These are phyloP conservation scores for Girardinus metallicus DNA, from an alignment of 2,797 vertebrate genomes.

Conservation along the genomic window DNA sequence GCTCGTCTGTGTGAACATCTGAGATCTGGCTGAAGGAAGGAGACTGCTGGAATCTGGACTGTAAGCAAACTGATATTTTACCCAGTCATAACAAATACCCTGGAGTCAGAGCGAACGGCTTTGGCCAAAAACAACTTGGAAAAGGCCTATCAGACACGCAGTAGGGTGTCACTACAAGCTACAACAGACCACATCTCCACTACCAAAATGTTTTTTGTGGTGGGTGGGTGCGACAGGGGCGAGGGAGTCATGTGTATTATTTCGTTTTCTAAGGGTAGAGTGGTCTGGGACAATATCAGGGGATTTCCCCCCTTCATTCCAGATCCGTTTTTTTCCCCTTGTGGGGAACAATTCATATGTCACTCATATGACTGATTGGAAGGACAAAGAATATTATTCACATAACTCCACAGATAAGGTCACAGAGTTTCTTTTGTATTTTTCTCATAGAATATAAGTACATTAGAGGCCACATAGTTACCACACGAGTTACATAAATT, in stretches of 20 bases:
- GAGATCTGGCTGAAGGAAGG: constrained; percentile 38
- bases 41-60: constrained; percentile 50
- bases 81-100: constrained; percentile 66
- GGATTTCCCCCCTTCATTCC: constrained; percentile 4
- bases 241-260: not conserved
- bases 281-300: not conserved
- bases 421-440: not conserved
- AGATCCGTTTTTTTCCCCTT: not conserved
- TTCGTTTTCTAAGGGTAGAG: not conserved
- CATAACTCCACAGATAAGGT: not conserved
- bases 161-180: constrained; percentile 10
- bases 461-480: not conserved
- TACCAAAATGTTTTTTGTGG: not conserved
- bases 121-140: constrained; percentile 59
- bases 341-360: not conserved
- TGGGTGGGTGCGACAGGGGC: not conserved
- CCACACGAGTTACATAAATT: not conserved
- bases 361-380: not conserved
- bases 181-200: not conserved
- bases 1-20: constrained; percentile 43
- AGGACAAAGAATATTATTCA: not conserved
- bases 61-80: constrained; percentile 64
- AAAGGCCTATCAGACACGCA: constrained; percentile 17
- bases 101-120: constrained; percentile 17
- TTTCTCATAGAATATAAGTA: not conserved